Evolutionary conservation across 2,797 vertebrate species (phyloP), one percentile per base, ranked within the genome.

Genomic region (Silurus aristotelis): DNA sequence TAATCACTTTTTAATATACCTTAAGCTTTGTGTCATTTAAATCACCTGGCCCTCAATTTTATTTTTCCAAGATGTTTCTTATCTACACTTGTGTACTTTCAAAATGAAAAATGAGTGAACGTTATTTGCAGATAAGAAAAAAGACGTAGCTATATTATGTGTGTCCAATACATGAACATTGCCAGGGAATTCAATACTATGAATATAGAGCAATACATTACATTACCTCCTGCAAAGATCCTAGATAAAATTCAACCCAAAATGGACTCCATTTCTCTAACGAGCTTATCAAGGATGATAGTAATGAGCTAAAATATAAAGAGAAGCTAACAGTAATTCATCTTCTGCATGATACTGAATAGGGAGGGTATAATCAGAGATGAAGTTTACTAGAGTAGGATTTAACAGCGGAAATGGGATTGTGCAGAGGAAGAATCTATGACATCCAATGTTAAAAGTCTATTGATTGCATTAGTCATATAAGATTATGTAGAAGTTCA

Each of bases 361-460:
- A 67, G 63, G 43, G 43, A 27, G 46, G 63, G 67, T 80, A 67
- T 67, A 48, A 31, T 67, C 48, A 12, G 46, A 67, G 79, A 55
- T 80, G 46, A 67, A 67, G 63, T 27, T 64, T 84, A 56, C 63
- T 68, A 38, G 43, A 80, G 52, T 61, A 46, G 22, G 58, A 55
- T 84, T 77, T 80, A 80, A 80, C n/a, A 55, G 63, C 46, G 79
- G 63, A 80, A 67, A 80, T 80, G 66, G 63, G 79, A 67, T 80
- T 80, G 46, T 25, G 46, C 8, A 67, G 79, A 80, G 63, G 63
- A 80, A 67, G 79, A 43, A 55, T 66, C 78, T 55, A 66, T 67
- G 46, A 67, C 79, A 80, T 80, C 63, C 63, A 80, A 31, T 55
- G 63, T 55, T 80, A 80, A 80, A 80, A 80, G 79, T 80, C 79